phyloP scores from a whole-genome alignment of 2,797 vertebrate species.

The Coregonus sp. region DNA sequence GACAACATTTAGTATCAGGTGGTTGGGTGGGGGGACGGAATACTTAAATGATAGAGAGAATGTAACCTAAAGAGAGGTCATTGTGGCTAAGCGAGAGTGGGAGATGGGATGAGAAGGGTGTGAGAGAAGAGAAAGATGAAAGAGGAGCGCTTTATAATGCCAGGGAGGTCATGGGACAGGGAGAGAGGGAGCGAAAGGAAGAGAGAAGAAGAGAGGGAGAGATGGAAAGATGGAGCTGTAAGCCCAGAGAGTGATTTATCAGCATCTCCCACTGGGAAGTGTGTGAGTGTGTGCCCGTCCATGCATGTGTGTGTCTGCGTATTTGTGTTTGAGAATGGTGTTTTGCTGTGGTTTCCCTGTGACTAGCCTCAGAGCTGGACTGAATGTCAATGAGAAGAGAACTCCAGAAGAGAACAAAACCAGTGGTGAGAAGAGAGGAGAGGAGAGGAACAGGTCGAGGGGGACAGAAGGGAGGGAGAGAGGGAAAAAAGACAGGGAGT shows the following conservation, averaged over 20 bases:
- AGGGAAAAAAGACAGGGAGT: constrained; percentile 15
- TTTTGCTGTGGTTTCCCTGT: constrained; percentile 39
- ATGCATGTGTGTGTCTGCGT: not conserved
- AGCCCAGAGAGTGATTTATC: constrained; percentile 12
- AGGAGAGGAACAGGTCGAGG: too few species aligned
- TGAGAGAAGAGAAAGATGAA: constrained; percentile 24
- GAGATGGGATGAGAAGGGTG: constrained; percentile 14
- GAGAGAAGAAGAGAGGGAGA: constrained; percentile 4
- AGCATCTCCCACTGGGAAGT: constrained; percentile 16
- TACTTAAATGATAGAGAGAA: not conserved
- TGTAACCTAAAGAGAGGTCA: constrained; percentile 22
- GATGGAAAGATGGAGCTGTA: not conserved
- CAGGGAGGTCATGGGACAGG: constrained; percentile 24
- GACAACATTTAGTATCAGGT: not conserved
- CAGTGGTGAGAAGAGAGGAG: too few species aligned
- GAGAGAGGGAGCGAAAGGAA: not conserved
- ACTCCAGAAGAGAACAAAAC: not conserved
- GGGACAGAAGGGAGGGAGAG: too few species aligned
- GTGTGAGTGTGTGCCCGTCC: not conserved
- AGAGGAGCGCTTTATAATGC: constrained; percentile 13
- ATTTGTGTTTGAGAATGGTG: constrained; percentile 13
- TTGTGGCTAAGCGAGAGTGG: not conserved
- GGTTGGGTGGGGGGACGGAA: too few species aligned
- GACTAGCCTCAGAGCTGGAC: constrained; percentile 50
- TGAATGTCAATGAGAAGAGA: constrained; percentile 68